phyloP scores from a whole-genome alignment of 2,113 vertebrate species.

The Dermatemys mawii region DNA sequence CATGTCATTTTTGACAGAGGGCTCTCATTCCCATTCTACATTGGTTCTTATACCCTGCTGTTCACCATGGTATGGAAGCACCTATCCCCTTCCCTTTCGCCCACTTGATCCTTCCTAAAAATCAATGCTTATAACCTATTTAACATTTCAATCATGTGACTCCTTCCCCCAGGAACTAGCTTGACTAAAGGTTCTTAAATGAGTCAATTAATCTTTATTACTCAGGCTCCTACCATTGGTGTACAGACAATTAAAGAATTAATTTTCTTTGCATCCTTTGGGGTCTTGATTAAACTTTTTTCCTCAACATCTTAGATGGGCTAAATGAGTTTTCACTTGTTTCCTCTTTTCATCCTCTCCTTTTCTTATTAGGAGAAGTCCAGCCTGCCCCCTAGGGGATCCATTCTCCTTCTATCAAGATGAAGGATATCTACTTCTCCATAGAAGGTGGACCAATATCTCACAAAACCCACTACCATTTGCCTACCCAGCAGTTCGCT shows the following conservation, averaged over 20 bases:
- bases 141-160: neutral
- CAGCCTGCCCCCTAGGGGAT: neutral
- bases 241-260: neutral
- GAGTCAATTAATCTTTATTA: neutral
- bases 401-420: neutral
- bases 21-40: neutral
- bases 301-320: neutral
- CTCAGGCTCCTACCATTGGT: neutral
- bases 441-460: neutral
- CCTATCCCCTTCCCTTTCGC: neutral
- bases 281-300: neutral
- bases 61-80: neutral
- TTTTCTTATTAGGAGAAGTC: neutral
- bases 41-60: neutral
- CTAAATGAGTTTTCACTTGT: neutral
- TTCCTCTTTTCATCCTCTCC: neutral
- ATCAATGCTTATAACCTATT: neutral
- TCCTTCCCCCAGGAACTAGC: neutral
- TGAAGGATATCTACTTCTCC: neutral
- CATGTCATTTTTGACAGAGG: neutral
- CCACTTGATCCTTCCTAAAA: neutral
- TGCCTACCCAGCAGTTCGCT: neutral
- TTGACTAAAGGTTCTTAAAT: neutral
- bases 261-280: neutral
- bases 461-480: neutral